phyloP scores from a whole-genome alignment of 2,888 invertebrate species.

The Pemphredon lugubris region DNA sequence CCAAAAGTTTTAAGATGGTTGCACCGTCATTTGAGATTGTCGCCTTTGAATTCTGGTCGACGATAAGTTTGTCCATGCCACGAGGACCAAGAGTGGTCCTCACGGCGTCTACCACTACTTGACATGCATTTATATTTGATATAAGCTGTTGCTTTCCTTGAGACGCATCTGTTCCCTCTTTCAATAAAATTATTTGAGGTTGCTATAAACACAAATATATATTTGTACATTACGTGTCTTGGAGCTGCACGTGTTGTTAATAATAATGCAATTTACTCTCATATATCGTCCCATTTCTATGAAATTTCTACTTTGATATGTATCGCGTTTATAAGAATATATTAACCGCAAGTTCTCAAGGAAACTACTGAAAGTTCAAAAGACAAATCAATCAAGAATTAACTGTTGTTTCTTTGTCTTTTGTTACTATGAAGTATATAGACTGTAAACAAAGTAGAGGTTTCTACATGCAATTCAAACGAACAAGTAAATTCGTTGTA shows the following conservation, averaged over 20 bases:
- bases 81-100: conserved; percentile 98
- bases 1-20: conserved; percentile 98
- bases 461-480: background rate
- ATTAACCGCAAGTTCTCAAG: background rate
- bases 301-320: conserved; percentile 11
- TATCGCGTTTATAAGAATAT: conserved; percentile 4
- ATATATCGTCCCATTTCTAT: conserved; percentile 63
- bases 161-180: conserved; percentile 98
- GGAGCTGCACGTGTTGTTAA: background rate
- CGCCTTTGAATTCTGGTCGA: conserved; percentile 93
- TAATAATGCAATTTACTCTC: conserved; percentile 51
- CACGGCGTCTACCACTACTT: conserved; percentile 96
- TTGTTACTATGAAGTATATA: conserved; percentile 30
- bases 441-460: background rate
- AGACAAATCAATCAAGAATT: conserved; percentile 42
- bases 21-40: conserved; percentile 99
- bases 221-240: conserved; percentile 6
- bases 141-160: conserved; percentile 98
- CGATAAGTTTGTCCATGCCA: conserved; percentile 99
- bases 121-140: conserved; percentile 98
- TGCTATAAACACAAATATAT: conserved; percentile 85
- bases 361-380: conserved; percentile 5
- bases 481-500: background rate
- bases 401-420: conserved; percentile 24
- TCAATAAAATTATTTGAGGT: conserved; percentile 97